Percentiles rank a stretch among this genome's conserved stretches.
phyloP scores from a whole-genome alignment of 1,140 invertebrate species.

The Stegodyphus mimosarum region DNA sequence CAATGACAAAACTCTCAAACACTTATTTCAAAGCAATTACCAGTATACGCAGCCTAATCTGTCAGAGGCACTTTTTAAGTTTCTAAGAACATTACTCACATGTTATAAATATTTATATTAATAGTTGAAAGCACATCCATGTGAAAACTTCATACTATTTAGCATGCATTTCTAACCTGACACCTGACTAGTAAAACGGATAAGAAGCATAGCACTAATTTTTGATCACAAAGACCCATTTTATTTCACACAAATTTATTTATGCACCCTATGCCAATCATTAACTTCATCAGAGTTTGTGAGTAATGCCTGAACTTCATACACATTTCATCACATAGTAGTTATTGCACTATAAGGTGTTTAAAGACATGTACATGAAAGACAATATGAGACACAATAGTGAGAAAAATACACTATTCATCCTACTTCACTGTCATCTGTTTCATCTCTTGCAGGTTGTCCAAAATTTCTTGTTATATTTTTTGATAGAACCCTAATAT shows the following conservation, averaged over 20 bases:
- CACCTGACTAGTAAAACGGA: neutral
- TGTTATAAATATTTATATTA: neutral
- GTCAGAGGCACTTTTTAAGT: slow-evolving; percentile 25
- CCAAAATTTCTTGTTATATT: slow-evolving; percentile 81
- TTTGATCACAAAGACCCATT: neutral
- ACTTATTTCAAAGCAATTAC: neutral
- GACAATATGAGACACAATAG: neutral
- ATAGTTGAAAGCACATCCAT: neutral
- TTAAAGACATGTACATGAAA: slow-evolving; percentile 34
- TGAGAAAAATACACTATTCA: slow-evolving; percentile 15
- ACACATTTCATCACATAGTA: neutral
- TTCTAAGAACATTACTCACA: slow-evolving; percentile 20
- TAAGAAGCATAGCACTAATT: neutral
- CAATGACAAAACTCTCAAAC: neutral
- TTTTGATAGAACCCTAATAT: slow-evolving; percentile 80
- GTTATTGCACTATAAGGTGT: slow-evolving; percentile 50
- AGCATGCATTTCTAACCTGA: neutral
- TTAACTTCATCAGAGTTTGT: too few species aligned
- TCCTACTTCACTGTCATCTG: slow-evolving; percentile 47
- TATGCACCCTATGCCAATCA: too few species aligned
- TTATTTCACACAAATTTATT: neutral
- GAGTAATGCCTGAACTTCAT: too few species aligned
- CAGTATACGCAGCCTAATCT: neutral
- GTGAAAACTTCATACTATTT: neutral
- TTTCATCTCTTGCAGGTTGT: slow-evolving; percentile 69